Percentiles rank a stretch among this genome's conserved stretches.
Evolutionary conservation across 2,113 vertebrate genomes (phyloP).

Genomic region (Thalassarche chlororhynchos): DNA sequence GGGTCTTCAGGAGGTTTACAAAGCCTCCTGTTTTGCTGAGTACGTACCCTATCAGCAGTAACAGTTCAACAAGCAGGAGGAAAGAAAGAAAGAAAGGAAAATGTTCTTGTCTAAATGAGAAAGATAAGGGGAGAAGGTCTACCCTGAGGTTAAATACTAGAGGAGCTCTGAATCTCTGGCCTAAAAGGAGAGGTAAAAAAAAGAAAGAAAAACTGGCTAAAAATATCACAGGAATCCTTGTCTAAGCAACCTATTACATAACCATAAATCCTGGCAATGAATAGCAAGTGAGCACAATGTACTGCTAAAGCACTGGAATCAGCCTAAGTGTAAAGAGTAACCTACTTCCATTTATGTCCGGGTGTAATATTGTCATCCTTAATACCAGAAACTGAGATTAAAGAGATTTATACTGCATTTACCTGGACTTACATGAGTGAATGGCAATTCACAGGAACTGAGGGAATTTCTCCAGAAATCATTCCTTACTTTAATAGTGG

Average conservation of each 20-base stretch:
- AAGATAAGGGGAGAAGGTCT: not conserved
- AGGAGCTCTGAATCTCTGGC: not conserved
- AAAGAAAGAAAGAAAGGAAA: not conserved
- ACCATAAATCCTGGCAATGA: not conserved
- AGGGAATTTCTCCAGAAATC: not conserved
- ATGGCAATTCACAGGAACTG: not conserved
- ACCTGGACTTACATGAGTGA: not conserved
- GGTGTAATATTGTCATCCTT: not conserved
- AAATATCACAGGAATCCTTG: conserved; percentile 36
- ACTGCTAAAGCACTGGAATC: not conserved
- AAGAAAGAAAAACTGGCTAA: not conserved
- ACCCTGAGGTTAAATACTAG: not conserved
- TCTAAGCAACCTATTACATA: not conserved
- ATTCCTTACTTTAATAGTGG: not conserved
- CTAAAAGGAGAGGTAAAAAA: not conserved
- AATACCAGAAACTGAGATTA: not conserved
- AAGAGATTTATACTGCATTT: not conserved
- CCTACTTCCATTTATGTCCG: not conserved
- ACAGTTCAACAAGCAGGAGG: not conserved
- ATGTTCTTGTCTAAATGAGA: not conserved
- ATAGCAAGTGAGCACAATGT: not conserved
- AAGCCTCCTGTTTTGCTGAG: not conserved
- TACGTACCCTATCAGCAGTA: not conserved
- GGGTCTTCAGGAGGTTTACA: not conserved
- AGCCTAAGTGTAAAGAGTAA: not conserved